Evolutionary conservation across 1,140 invertebrate species (phyloP), one percentile per base, ranked within the genome.

Genomic region (Pristionchus pacificus): DNA sequence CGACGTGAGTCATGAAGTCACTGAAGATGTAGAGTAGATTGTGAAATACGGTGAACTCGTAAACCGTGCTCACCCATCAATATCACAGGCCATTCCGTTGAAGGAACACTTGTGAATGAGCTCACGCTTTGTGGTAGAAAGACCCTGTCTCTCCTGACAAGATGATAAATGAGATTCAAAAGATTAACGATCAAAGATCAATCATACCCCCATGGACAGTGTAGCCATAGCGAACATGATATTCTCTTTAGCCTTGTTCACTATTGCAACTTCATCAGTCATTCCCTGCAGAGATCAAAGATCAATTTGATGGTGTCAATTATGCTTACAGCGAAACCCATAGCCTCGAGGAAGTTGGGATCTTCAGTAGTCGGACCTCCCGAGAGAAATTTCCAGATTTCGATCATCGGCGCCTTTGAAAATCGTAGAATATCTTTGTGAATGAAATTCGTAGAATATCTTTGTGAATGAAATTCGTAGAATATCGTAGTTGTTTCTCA

Each of bases 161-260:
- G 6, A 49, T n/a, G n/a, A n/a, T n/a, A n/a, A n/a, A n/a, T n/a
- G n/a, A n/a, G n/a, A n/a, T n/a, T n/a, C n/a, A n/a, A n/a, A n/a
- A n/a, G n/a, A n/a, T n/a, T n/a, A n/a, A n/a, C n/a, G n/a, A n/a
- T 49, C 38, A 49, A 49, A 49, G 38, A 19, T 49, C 6, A 49
- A 49, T 6, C 38, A 49, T 49, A 49, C 38, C 38, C 77, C 57
- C 68, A 75, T 74, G 2, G 71, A 78, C 15, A 80, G 59, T 55
- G 74, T 76, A 1, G 79, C 71, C 79, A 80, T 80, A 14, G 76
- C 76, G 68, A 80, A 80, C 63, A 80, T 80, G 25, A 80, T 78
- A 58, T 80, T 80, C 67, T 80, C 79, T 33, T 77, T 78, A 1
- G 79, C 79, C 31, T 78, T 78, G 15, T 74, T 80, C 1, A 80